These are phyloP conservation scores for Meta bourneti DNA, from an alignment of 2,888 invertebrate genomes.

Conservation along the genomic window DNA sequence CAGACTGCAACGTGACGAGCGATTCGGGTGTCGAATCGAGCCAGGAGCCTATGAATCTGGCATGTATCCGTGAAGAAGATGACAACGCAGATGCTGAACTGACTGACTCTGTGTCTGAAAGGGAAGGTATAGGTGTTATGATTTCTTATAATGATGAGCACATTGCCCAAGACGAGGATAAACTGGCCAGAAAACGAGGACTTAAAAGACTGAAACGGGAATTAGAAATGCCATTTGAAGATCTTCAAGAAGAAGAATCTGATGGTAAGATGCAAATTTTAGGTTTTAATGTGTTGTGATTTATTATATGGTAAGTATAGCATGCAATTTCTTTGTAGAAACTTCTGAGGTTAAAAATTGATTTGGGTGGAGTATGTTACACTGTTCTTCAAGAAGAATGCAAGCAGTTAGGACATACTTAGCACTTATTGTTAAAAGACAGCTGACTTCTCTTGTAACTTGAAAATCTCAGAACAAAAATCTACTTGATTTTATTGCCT, in stretches of 20 bases:
- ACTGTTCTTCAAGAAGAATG: too few relatives aligned
- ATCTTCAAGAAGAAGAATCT: slow-evolving; percentile 72
- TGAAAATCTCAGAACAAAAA: too few relatives aligned
- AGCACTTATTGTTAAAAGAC: too few relatives aligned
- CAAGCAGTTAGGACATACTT: too few relatives aligned
- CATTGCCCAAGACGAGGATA: slow-evolving; percentile 31
- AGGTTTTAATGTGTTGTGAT: neutral
- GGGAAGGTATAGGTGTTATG: slow-evolving; percentile 6
- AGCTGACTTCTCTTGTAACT: too few relatives aligned
- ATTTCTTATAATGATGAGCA: slow-evolving; percentile 38
- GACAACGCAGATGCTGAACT: slow-evolving; percentile 46
- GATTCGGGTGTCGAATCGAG: slow-evolving; percentile 77
- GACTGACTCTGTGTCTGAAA: slow-evolving; percentile 26
- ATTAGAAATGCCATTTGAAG: slow-evolving; percentile 63
- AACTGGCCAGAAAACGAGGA: slow-evolving; percentile 42
- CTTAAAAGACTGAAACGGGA: slow-evolving; percentile 71
- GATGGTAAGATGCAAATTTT: slow-evolving; percentile 63
- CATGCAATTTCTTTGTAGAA: neutral
- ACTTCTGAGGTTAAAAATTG: too few relatives aligned
- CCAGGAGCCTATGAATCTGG: slow-evolving; percentile 76
- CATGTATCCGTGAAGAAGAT: slow-evolving; percentile 62
- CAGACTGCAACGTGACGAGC: slow-evolving; percentile 74
- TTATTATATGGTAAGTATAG: neutral
- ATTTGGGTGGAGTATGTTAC: too few relatives aligned
- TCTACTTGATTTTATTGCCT: too few relatives aligned